Evolutionary conservation across 2,888 invertebrate species (phyloP), one percentile per base, ranked within the genome.

Genomic region (Horisme vitalbata): DNA sequence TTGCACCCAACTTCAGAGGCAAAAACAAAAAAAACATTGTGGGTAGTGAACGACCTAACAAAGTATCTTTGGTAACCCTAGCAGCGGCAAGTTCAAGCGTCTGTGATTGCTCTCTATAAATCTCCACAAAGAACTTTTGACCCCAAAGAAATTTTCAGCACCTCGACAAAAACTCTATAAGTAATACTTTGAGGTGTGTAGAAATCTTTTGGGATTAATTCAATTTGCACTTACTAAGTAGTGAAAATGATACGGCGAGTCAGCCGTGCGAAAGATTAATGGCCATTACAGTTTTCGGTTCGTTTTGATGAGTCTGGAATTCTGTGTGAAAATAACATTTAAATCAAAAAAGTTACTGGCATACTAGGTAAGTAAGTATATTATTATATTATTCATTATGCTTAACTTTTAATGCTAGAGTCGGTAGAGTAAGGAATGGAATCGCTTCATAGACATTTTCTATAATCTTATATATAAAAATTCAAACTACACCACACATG

Each of bases 171-270:
- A 47, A 47, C 35, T 39, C 37, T 44, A 27, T n/a, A n/a, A n/a
- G n/a, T n/a, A 18, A 18, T 34, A 54, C 31, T 46, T 45, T 26
- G 36, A 43, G 45, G 41, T 43, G 27, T 41, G 49, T 36, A 27
- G 13, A 41, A 52, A 48, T 50, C 41, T 54, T 52, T 41, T 23
- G 9, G 7, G 33, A 45, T 52, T 47, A 47, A 46, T 52, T 55
- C 41, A 44, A 50, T 52, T 55, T 45, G 41, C 52, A 37, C 35
- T 32, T 35, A 34, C 38, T 41, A 43, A 30, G 30, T 26, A 38
- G 31, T 32, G 34, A 26, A 33, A 44, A 34, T 43, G 28, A 39
- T 34, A 34, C 30, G 30, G 21, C 10, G 41, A 30, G 13, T 45
- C 28, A 37, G 27, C 10, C 28, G 23, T 27, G 23, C 27, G 31